A percentile compares a stretch with the other conserved stretches of the same genome.
phyloP scores from a whole-genome alignment of 2,797 vertebrate genomes.

The Sphenodon punctatus region DNA sequence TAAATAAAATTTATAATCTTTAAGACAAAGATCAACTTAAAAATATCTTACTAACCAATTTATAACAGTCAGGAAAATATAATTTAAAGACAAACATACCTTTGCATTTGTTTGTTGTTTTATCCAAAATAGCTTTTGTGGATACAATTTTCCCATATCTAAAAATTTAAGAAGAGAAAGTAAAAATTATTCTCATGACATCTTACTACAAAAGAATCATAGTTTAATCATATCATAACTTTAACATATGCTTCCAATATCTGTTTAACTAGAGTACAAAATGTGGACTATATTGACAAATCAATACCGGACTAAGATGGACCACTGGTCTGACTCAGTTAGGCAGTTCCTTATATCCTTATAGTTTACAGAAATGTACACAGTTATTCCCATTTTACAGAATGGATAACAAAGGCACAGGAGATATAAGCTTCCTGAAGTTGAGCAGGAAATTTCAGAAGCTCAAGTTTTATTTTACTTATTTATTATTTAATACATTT shows the following conservation, averaged over 20 bases:
- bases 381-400: not conserved
- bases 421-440: no score
- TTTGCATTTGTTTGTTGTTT: conserved; percentile 99
- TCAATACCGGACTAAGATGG: no score
- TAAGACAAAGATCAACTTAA: conserved; percentile 22
- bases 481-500: no score
- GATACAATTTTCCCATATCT: conserved; percentile 99
- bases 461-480: no score
- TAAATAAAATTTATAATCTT: conserved; percentile 9
- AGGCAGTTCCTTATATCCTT: no score
- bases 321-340: no score
- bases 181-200: conserved; percentile 10
- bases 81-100: conserved; percentile 77
- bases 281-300: not conserved
- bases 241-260: not conserved
- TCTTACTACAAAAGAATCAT: not conserved
- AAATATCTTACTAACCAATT: not conserved
- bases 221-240: not conserved
- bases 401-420: not conserved
- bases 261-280: not conserved
- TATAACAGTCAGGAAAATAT: not conserved
- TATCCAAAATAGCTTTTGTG: conserved; percentile 99
- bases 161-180: conserved; percentile 58
- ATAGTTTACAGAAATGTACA: not conserved
- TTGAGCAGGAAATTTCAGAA: no score